These are phyloP conservation scores for Hyla sarda DNA, from an alignment of 2,113 vertebrate genomes.

Conservation along the genomic window DNA sequence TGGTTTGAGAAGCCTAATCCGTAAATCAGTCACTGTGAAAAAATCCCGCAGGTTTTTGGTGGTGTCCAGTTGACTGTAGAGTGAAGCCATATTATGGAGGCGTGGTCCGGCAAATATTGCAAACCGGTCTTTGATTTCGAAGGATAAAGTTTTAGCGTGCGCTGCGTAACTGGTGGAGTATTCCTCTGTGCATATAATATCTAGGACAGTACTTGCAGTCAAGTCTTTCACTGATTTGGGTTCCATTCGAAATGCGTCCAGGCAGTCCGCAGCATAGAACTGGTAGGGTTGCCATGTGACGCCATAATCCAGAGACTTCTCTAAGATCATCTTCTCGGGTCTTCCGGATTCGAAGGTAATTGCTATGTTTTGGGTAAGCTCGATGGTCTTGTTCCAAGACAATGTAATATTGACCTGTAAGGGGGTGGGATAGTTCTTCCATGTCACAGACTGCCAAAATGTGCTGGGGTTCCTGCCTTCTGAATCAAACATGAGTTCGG, in stretches of 20 bases:
- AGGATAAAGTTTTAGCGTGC: slow-evolving; percentile 95
- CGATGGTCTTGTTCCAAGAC: slow-evolving; percentile 99
- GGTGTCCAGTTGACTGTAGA: slow-evolving; percentile 97
- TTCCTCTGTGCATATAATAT: slow-evolving; percentile 99
- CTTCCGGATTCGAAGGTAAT: slow-evolving; percentile 96
- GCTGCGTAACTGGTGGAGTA: slow-evolving; percentile 95
- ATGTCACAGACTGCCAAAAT: slow-evolving; percentile 97
- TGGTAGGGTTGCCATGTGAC: slow-evolving; percentile 97
- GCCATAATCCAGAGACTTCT: slow-evolving; percentile 96
- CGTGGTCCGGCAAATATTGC: slow-evolving; percentile 95
- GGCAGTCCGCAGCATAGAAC: slow-evolving; percentile 96
- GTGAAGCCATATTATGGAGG: slow-evolving; percentile 97
- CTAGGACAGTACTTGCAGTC: slow-evolving; percentile 90
- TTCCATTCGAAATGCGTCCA: slow-evolving; percentile 98
- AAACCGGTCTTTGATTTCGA: slow-evolving; percentile 98
- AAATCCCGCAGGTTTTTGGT: slow-evolving; percentile 98
- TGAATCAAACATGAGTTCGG: slow-evolving; percentile 94
- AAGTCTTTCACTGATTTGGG: slow-evolving; percentile 94
- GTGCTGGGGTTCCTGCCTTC: slow-evolving; percentile 96
- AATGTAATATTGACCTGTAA: slow-evolving; percentile 95
- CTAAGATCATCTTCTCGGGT: slow-evolving; percentile 97
- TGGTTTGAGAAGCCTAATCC: slow-evolving; percentile 90
- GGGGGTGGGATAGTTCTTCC: slow-evolving; percentile 93
- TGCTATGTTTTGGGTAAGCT: slow-evolving; percentile 96
- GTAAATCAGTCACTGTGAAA: slow-evolving; percentile 97